Evolutionary conservation across 2,888 invertebrate species (phyloP), one percentile per base, ranked within the genome.

Genomic region (Atethmia centrago): DNA sequence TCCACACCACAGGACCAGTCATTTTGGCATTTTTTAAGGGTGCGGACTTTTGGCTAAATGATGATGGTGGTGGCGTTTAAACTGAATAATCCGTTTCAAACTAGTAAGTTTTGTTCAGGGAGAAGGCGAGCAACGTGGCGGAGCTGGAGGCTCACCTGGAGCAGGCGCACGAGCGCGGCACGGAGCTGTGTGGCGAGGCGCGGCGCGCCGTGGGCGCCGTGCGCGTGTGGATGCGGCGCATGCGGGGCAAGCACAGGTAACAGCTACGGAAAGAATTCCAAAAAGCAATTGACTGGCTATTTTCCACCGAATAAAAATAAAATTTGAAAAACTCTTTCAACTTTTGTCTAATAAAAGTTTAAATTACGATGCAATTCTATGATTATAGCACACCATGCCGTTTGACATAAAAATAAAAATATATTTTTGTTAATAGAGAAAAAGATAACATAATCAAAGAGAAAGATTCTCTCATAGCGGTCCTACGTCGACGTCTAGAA

Each of bases 151-250:
- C 71, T 16, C 88, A 92, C 87, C 85, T 95, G 84, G 80, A 84
- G 58, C 88, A 87, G 76, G 94, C 95, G 84, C 93, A 91, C 59
- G 81, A 76, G 84, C 93, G 93, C 78, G 93, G 95, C 84, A 91
- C 92, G 1, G 87, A 76, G 90, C 91, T 95, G 80, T 93, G 94
- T 87, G 90, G 61, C 9, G 92, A 93, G 82, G 90, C 93, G 87
- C 90, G 92, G 0, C 90, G 88, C 63, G 93, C 90, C 14, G 87
- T 91, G 53, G 19, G 68, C 79, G 86, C 78, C 74, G 92, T 94
- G 87, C 88, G 92, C 2, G 74, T 56, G 61, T 92, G 93, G 90
- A 86, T 90, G 71, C 80, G 80, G 3, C 84, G 87, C 65, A 71
- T 87, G 83, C 83, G 89, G n/a, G 84, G 71, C 36, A 70, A 76